phyloP scores from a whole-genome alignment of 1,140 invertebrate genomes.

The Asbolus verrucosus region DNA sequence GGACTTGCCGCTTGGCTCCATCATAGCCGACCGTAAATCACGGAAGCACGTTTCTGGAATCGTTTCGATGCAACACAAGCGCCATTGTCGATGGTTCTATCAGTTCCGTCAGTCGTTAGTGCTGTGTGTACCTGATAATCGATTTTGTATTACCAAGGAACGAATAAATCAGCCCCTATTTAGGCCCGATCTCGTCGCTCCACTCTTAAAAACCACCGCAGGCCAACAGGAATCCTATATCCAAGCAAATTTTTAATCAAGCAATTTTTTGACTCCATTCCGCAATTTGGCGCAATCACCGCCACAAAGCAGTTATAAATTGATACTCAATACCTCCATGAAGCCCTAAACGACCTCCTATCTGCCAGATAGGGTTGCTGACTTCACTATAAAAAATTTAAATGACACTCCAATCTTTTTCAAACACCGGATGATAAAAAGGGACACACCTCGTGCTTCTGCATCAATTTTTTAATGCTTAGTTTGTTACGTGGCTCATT shows the following conservation, averaged over 20 bases:
- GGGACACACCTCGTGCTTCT: too few relatives aligned
- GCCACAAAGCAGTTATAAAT: constrained; percentile 34
- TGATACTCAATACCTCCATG: constrained; percentile 22
- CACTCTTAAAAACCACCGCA: too few relatives aligned
- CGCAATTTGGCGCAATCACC: constrained; percentile 31
- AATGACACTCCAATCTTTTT: too few relatives aligned
- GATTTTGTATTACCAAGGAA: constrained; percentile 38
- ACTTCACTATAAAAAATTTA: constrained; percentile 15
- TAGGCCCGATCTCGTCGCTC: too few relatives aligned
- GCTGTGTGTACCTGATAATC: constrained; percentile 41
- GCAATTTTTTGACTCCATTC: constrained; percentile 29
- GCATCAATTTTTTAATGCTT: too few relatives aligned
- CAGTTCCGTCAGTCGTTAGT: constrained; percentile 42
- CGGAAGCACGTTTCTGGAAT: constrained; percentile 41
- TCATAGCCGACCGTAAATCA: constrained; percentile 41
- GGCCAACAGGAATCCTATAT: too few relatives aligned
- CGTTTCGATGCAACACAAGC: constrained; percentile 41
- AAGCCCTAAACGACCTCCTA: constrained; percentile 25
- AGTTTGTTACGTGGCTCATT: too few relatives aligned
- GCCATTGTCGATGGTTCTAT: constrained; percentile 42
- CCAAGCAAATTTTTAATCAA: constrained; percentile 26
- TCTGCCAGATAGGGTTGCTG: constrained; percentile 11
- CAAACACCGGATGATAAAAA: too few relatives aligned
- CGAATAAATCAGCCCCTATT: constrained; percentile 26
- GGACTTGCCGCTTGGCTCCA: constrained; percentile 30